Evolutionary conservation across 2,888 invertebrate species (phyloP).

Genomic region (Drosophila maculinotata): DNA sequence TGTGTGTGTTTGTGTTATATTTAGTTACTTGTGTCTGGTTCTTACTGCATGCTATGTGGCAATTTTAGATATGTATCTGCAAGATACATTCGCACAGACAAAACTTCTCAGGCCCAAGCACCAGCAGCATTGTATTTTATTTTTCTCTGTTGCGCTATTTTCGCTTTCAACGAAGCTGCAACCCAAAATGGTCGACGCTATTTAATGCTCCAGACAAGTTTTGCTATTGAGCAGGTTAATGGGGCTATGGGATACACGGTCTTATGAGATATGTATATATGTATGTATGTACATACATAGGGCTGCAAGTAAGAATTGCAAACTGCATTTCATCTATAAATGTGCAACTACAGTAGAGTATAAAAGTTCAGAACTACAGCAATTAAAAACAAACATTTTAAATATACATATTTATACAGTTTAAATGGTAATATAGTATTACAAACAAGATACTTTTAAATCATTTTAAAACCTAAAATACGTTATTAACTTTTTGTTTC

Average conservation of each 20-base stretch:
- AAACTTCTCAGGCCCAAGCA: constrained; percentile 36
- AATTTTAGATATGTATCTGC: constrained; percentile 74
- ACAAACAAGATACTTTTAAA: too few species aligned
- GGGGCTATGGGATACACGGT: constrained; percentile 38
- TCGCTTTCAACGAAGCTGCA: constrained; percentile 73
- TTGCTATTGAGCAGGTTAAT: constrained; percentile 62
- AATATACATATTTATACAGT: too few species aligned
- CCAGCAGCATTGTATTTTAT: constrained; percentile 31
- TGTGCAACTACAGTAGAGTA: too few species aligned
- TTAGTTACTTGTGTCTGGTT: constrained; percentile 76
- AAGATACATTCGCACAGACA: constrained; percentile 57
- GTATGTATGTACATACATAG: not conserved
- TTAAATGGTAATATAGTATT: too few species aligned
- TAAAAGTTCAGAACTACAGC: too few species aligned
- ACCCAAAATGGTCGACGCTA: constrained; percentile 60
- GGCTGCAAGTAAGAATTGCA: not conserved
- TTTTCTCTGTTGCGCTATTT: constrained; percentile 63
- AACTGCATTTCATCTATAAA: not conserved
- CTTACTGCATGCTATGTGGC: constrained; percentile 68
- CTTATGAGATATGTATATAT: too few species aligned
- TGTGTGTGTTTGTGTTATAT: constrained; percentile 58
- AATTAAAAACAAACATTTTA: not conserved
- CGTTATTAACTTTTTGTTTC: too few species aligned
- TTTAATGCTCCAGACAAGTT: constrained; percentile 58
- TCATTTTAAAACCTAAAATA: too few species aligned